Conservation (phyloP, 1,140 invertebrate genomes). For the Antheraea mylitta region DNA sequence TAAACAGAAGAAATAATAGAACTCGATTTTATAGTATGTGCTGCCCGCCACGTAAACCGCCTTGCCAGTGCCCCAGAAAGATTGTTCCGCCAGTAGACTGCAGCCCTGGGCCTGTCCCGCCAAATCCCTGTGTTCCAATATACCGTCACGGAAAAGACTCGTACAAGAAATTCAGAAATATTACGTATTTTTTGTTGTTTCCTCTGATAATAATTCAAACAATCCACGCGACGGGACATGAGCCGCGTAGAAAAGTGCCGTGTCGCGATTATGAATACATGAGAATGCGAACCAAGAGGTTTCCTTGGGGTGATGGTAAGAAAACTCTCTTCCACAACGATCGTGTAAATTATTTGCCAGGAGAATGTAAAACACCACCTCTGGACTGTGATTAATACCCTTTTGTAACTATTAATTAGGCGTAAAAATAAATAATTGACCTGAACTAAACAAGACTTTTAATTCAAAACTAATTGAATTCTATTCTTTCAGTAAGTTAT, state of each 20-base stretch:
- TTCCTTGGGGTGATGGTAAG: constrained; percentile 94
- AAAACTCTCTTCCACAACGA: constrained; percentile 91
- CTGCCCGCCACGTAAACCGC: constrained; percentile 34
- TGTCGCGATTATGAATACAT: constrained; percentile 70
- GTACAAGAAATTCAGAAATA: constrained; percentile 53
- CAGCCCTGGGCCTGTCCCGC: constrained; percentile 39
- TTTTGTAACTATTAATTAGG: neutral
- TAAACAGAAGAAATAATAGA: neutral
- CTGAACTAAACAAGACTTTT: neutral
- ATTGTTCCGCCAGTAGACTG: constrained; percentile 43
- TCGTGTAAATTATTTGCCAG: constrained; percentile 86
- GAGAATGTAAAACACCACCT: constrained; percentile 83
- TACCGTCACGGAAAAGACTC: constrained; percentile 48
- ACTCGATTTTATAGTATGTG: constrained; percentile 37
- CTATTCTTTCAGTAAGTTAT: too few relatives aligned
- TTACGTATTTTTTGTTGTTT: constrained; percentile 49
- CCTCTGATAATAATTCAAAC: constrained; percentile 54
- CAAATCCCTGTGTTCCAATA: constrained; percentile 56
- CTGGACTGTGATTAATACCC: constrained; percentile 48
- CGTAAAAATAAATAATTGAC: neutral
- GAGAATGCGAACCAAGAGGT: constrained; percentile 77
- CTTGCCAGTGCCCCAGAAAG: constrained; percentile 28
- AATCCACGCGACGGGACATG: constrained; percentile 33
- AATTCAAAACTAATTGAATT: too few relatives aligned
- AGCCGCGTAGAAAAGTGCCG: constrained; percentile 34